Base-by-base conservation (phyloP, 2,113 vertebrate genomes). In the Hippocampus guttulatus region DNA sequence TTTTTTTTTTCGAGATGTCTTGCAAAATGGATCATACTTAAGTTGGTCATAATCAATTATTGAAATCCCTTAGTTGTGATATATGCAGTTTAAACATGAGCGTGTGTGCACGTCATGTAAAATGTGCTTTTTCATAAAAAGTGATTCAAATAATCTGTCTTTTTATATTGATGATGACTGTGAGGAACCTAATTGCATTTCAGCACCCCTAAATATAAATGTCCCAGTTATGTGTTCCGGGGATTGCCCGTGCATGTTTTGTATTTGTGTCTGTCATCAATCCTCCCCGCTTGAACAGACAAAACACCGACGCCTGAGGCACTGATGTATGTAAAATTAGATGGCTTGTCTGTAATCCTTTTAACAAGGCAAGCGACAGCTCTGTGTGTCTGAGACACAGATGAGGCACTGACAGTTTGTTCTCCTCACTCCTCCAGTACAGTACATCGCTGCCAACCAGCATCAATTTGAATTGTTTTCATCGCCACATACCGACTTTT, bases 391-490 rank as follows among this genome's bases (percentile, higher is more conserved):
- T 67, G 67, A 72, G 63, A 83, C 61, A 52, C 43, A 38, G 27
- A 76, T 47, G 75, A 74, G 51, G 81, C 47, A 58, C 75, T 82
- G 78, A 78, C 79, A 73, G 67, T 81, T 79, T 5, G 55, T 74
- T 84, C 76, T 77, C 71, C 76, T 60, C 67, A 75, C 80, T 76
- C 65, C 74, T 73, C 65, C 74, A 68, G 20, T 20, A 25, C 4
- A 12, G 23, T 30, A 61, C 52, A 8, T 47, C 52, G 76, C 70
- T 71, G 75, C 62, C 77, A 81, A 74, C 9, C 69, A 64, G 69
- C 79, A 77, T 75, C 70, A 80, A 71, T 86, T 79, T 71, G 69
- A 52, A 70, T 73, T 73, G 81, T 69, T 84, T 69, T 73, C 87
- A 75, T 75, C 71, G 66, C 76, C 67, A 73, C 73, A 75, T 75